Evolutionary conservation across 2,888 invertebrate species (phyloP), one percentile per base, ranked within the genome.

Genomic region (Agrenia bidenticulata): DNA sequence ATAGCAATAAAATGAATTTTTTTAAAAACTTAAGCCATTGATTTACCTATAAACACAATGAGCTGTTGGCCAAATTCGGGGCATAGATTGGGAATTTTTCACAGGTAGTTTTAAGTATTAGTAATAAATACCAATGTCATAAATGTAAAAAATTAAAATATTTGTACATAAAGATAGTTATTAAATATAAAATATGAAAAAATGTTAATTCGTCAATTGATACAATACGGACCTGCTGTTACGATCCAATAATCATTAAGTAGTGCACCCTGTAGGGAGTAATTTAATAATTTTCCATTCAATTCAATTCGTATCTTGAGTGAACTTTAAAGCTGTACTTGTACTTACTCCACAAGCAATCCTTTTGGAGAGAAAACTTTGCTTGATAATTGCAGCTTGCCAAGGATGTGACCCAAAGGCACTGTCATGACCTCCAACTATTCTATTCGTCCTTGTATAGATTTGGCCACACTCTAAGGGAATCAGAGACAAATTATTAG

Each of bases 391-490:
- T 0, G 94, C 94, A 1, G 91, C 93, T 64, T 94, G 94, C 94
- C 94, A 94, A 2, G 94, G 94, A 82, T 94, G 93, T 11, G 91
- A 90, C 1, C 91, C 94, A 78, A 94, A 94, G 45, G 89, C 89
- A 32, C 64, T 63, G 59, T 65, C 68, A 13, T 68, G 64, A 19
- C 94, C 94, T 1, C 94, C 94, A 0, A 94, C 94, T 66, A 94
- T 94, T 70, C 94, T 85, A 79, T 94, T 93, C 27, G 91, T 90
- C 42, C 94, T 84, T 0, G 91, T 88, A 78, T 88, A 92, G 65
- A 92, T 85, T 79, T 94, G 92, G 0, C 94, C 94, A 77, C 94
- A 94, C 81, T 92, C 94, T 94, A 83, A 23, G 85, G 83, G 24
- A 61, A 56, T 32, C 27, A 15, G 24, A 15, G 13, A 17, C 56